Evolutionary conservation across 2,797 vertebrate species (phyloP).

Genomic region (Babyrousa celebensis): DNA sequence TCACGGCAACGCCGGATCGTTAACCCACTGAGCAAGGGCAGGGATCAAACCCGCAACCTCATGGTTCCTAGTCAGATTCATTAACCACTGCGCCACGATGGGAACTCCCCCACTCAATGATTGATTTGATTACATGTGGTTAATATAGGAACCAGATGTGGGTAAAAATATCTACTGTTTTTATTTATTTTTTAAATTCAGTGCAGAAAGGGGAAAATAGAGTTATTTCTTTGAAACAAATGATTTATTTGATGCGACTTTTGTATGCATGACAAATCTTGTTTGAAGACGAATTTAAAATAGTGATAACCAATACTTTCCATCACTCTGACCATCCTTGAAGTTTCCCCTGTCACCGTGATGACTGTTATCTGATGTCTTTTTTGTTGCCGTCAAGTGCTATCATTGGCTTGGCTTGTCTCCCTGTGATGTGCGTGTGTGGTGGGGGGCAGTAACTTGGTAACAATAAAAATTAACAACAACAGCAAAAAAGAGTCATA

Average conservation of each 20-base stretch:
- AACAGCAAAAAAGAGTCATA: too few relatives aligned
- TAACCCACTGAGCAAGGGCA: too few relatives aligned
- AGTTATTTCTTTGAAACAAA: slow-evolving; percentile 29
- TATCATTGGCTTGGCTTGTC: not conserved
- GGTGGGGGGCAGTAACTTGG: not conserved
- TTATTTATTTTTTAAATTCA: not conserved
- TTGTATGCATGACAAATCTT: not conserved
- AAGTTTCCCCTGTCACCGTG: not conserved
- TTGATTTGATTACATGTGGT: not conserved
- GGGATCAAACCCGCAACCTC: too few relatives aligned
- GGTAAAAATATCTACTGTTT: slow-evolving; percentile 12
- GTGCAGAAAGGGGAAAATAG: not conserved
- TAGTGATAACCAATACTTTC: not conserved
- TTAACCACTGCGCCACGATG: too few relatives aligned
- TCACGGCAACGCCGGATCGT: too few relatives aligned
- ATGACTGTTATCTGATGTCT: not conserved
- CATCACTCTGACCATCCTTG: not conserved
- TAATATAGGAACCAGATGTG: slow-evolving; percentile 17
- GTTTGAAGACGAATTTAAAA: slow-evolving; percentile 32
- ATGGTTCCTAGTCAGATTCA: too few relatives aligned
- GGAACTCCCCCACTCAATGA: too few relatives aligned
- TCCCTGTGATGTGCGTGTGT: not conserved
- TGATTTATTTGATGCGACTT: slow-evolving; percentile 24
- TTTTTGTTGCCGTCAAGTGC: not conserved
- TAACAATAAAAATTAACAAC: not conserved